Conservation (phyloP, 2,113 vertebrate genomes). For the Pterocles gutturalis region DNA sequence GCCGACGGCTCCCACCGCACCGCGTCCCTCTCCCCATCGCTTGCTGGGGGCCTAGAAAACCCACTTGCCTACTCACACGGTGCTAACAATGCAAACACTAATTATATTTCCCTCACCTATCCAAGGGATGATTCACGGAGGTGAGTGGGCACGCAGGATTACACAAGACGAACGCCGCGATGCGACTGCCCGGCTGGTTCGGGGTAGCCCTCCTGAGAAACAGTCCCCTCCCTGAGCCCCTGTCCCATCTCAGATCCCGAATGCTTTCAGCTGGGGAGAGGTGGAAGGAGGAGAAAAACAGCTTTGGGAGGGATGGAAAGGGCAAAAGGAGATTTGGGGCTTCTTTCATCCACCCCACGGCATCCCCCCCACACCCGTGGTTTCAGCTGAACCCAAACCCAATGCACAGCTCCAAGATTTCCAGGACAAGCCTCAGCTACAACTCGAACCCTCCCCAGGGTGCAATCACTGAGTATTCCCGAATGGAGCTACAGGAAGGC, state of each 20-base stretch:
- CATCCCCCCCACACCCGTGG: background rate
- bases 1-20: background rate
- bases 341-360: background rate
- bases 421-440: accelerated
- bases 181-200: background rate
- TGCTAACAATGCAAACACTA: conserved; percentile 68
- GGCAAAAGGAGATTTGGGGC: background rate
- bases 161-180: background rate
- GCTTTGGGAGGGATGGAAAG: background rate
- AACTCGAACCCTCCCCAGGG: background rate
- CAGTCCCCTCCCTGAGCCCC: background rate
- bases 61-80: conserved; percentile 46
- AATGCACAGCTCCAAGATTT: background rate
- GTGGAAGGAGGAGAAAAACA: background rate
- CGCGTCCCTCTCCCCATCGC: background rate
- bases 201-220: background rate
- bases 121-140: conserved; percentile 58
- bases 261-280: background rate
- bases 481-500: background rate
- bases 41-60: conserved; percentile 20
- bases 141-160: conserved; percentile 56
- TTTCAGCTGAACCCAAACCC: background rate
- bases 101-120: conserved; percentile 66
- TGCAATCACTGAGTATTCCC: background rate
- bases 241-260: background rate